Evolutionary conservation across 2,113 vertebrate species (phyloP).

Genomic region (Pongo abelii): DNA sequence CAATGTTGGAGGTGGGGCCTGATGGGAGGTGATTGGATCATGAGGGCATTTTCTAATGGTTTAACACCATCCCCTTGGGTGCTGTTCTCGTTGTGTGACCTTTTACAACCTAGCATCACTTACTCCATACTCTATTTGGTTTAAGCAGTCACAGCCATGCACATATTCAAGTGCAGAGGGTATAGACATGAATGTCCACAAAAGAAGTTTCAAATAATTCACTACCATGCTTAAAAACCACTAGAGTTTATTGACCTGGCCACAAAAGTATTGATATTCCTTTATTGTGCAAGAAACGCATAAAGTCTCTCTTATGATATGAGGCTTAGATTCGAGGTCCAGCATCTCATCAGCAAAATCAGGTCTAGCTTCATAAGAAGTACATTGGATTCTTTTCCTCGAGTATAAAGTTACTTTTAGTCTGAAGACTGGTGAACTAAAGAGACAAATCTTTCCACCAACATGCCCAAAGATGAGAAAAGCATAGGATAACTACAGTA

Average conservation of each 20-base stretch:
- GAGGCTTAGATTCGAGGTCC: neutral
- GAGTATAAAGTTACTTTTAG: neutral
- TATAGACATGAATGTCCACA: neutral
- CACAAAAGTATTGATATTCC: neutral
- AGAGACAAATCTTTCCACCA: neutral
- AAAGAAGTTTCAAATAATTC: neutral
- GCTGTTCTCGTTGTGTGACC: neutral
- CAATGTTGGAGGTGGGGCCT: too few species aligned
- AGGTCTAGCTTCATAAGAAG: neutral
- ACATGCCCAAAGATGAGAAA: neutral
- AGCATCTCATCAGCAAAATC: neutral
- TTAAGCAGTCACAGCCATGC: neutral
- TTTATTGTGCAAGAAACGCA: neutral
- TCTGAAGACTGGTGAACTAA: neutral
- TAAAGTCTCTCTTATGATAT: neutral
- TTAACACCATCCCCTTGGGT: too few species aligned
- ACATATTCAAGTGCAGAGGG: neutral
- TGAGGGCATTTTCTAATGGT: too few species aligned
- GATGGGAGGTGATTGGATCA: too few species aligned
- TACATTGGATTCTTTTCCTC: neutral
- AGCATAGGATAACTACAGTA: neutral
- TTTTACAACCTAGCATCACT: neutral
- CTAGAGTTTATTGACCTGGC: accelerated
- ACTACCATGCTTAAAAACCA: neutral
- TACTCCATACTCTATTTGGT: neutral